Evolutionary conservation across 2,888 invertebrate genomes (phyloP), one percentile per base, ranked within the genome.

Genomic region (Cordilura impudica): DNA sequence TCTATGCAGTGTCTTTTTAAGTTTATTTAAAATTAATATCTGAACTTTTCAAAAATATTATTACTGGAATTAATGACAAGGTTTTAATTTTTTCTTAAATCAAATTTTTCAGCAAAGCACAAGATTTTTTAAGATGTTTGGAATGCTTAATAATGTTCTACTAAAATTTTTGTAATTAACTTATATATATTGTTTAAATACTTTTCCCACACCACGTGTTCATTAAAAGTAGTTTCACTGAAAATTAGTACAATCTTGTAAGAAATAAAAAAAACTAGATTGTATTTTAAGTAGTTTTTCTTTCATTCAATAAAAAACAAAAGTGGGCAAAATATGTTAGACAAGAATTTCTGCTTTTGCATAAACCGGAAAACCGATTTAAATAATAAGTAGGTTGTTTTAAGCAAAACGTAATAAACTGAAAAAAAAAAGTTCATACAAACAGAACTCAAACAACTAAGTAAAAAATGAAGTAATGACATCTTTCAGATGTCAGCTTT

Each of bases 221-320:
- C 4, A 12, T 39, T 56, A 19, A 8, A 12, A 3, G 14, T 14
- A 3, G 4, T 49, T 18, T 49, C 1, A 49, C 12, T 21, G 2
- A 2, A 49, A 54, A 29, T 26, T 0, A 29, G 23, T 29, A 58
- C 10, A 58, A 39, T 1, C n/a, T n/a, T n/a, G n/a, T n/a, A n/a
- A n/a, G n/a, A n/a, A n/a, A n/a, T n/a, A n/a, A n/a, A n/a, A n/a
- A 54, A 39, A 61, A 70, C 70, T 53, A 43, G 70, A 63, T 61
- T 61, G 26, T 10, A 23, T 18, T 23, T n/a, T 14, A 10, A 31
- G 35, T 14, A 26, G 53, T 16, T 16, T 51, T 70, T 31, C 39
- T 51, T 21, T 35, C 43, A 19, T 43, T 61, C 43, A 26, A 18
- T 51, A 53, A 51, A 70, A 60, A 70, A 26, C 49, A 16, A 39